Conservation (phyloP, 2,888 invertebrate species). For the Heliconius ismenius region DNA sequence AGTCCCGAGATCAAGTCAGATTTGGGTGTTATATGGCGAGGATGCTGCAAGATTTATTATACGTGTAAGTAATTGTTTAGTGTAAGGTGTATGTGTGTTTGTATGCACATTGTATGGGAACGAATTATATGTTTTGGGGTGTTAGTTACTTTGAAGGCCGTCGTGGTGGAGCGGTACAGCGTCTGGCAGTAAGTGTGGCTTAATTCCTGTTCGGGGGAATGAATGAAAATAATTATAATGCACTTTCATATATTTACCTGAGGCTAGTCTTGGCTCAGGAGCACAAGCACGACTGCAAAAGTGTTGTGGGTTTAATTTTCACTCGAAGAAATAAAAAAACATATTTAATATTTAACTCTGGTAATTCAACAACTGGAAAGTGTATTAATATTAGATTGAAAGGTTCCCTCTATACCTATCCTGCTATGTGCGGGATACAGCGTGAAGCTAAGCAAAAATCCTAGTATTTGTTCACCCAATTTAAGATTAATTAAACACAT, state of each 20-base stretch:
- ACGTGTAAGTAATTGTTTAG: slow-evolving; percentile 37
- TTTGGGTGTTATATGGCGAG: slow-evolving; percentile 48
- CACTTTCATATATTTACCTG: background rate
- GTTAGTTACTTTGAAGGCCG: background rate
- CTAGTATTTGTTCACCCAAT: too few relatives aligned
- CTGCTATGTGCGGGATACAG: too few relatives aligned
- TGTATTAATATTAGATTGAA: background rate
- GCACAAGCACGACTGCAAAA: too few relatives aligned
- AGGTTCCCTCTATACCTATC: too few relatives aligned
- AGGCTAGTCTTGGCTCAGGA: background rate
- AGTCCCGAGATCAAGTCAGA: slow-evolving; percentile 50
- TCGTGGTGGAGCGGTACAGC: background rate
- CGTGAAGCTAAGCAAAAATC: background rate
- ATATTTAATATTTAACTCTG: background rate
- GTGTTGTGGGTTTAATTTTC: background rate
- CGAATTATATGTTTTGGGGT: background rate
- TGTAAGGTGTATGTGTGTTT: slow-evolving; percentile 29
- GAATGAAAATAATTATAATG: too few relatives aligned
- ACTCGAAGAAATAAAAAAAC: background rate
- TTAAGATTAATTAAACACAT: too few relatives aligned
- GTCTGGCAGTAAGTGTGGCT: background rate
- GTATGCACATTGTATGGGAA: background rate
- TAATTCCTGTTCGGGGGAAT: background rate
- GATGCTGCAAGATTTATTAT: slow-evolving; percentile 40
- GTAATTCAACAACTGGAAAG: background rate